Base-by-base conservation (phyloP, 2,113 vertebrate genomes). In the Tragulus kanchil region DNA sequence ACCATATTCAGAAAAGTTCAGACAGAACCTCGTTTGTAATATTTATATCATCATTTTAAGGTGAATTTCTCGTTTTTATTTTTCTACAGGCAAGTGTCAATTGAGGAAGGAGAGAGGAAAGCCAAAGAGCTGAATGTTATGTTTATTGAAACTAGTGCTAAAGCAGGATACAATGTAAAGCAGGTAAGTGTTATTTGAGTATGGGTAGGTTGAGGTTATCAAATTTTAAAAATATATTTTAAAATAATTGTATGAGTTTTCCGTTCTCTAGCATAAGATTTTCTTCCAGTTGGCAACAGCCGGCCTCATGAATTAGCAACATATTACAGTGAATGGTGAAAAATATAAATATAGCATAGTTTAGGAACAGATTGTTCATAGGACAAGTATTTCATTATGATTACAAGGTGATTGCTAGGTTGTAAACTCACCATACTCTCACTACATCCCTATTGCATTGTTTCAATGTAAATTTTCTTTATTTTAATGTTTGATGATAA, bases 71-170 rank as follows among this genome's bases (percentile, higher is more conserved):
- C 4, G 97, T 84, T 73, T 90, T 1, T 81, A 98, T 48, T 99
- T 97, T 99, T 97, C 98, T 95, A 84, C 98, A 99, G 99, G 98
- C 99, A 99, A 99, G 99, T 99, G 98, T 99, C 99, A 98, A 99
- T 99, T 97, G 99, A 99, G 97, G 99, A 99, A 98, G 99, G 99
- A 94, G 99, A 99, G 97, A 99, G 99, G 98, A 99, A 99, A 99
- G 99, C 99, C 99, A 99, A 99, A 99, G 99, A 99, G 99, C 99
- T 99, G 98, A 99, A 99, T 99, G 99, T 99, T 98, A 99, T 99
- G 99, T 99, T 99, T 99, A 99, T 99, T 97, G 99, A 99, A 99
- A 99, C 99, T 98, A 99, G 99, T 98, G 99, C 99, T 96, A 99
- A 99, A 99, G 99, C 99, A 28, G 99, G 99, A 98, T 99, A 99